Evolutionary conservation across 2,113 vertebrate genomes (phyloP).

Genomic region (Haplochromis vanheusdeni): DNA sequence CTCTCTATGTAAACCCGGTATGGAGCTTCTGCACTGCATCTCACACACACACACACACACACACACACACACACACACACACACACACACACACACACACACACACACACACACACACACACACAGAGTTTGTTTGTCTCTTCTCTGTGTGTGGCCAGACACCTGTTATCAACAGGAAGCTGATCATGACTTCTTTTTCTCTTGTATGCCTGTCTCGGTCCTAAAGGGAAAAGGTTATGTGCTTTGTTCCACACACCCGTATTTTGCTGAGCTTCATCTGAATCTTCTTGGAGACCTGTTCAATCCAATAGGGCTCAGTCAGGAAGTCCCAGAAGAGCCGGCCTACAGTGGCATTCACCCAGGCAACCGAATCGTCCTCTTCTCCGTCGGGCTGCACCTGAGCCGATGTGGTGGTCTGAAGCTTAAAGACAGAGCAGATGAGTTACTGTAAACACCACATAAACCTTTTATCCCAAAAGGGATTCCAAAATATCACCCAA

Average conservation of each 20-base stretch:
- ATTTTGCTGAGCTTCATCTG: conserved; percentile 99
- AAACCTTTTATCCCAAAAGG: not conserved
- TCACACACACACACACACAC: not conserved
- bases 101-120: not conserved
- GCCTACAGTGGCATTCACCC: conserved; percentile 89
- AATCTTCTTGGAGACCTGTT: conserved; percentile 95
- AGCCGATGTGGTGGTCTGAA: conserved; percentile 15
- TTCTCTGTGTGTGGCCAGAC: not conserved
- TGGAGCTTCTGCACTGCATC: too few relatives aligned
- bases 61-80: not conserved
- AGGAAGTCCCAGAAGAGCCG: conserved; percentile 97
- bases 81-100: too few relatives aligned
- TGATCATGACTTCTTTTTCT: not conserved
- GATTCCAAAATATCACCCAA: not conserved
- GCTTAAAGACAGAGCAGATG: conserved; percentile 36
- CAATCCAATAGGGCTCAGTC: conserved; percentile 90
- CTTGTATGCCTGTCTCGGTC: not conserved
- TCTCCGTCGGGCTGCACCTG: not conserved
- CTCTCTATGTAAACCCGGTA: too few relatives aligned
- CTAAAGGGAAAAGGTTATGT: not conserved
- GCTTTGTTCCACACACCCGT: conserved; percentile 73
- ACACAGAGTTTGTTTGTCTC: not conserved
- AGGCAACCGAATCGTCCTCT: conserved; percentile 80
- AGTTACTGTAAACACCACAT: not conserved
- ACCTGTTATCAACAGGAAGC: not conserved